A percentile compares a stretch with the other conserved stretches of the same genome.
These are phyloP conservation scores for Brotula barbata DNA, from an alignment of 2,797 vertebrate genomes.

Conservation along the genomic window DNA sequence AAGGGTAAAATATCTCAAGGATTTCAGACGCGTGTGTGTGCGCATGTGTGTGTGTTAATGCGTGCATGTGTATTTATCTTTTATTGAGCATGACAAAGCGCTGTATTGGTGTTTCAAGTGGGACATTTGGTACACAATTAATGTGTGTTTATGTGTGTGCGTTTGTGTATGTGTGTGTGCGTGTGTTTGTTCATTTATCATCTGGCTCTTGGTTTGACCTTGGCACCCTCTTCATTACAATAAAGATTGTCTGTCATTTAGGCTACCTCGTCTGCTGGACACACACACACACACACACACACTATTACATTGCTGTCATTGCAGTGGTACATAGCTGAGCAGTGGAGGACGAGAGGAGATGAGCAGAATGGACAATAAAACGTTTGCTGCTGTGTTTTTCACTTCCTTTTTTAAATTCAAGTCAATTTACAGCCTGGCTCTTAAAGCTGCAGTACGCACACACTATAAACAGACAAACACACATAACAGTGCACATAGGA, in stretches of 20 bases:
- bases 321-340: conserved; percentile 3
- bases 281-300: conserved; percentile 35
- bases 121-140: conserved; percentile 44
- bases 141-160: conserved; percentile 1
- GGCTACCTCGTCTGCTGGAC: conserved; percentile 85
- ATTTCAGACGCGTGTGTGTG: conserved; percentile 10
- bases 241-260: conserved; percentile 98
- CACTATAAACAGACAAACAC: not conserved
- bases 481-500: not conserved
- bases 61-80: not conserved
- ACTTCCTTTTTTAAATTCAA: too few relatives aligned
- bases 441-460: not conserved
- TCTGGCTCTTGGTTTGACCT: conserved; percentile 92
- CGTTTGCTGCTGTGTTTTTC: too few relatives aligned
- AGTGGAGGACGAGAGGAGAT: conserved; percentile 65
- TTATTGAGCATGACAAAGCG: conserved; percentile 10
- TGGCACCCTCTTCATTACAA: conserved; percentile 98
- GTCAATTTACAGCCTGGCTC: too few relatives aligned
- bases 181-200: conserved; percentile 83
- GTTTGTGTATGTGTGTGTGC: conserved; percentile 3
- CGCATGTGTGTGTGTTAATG: not conserved
- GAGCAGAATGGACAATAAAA: conserved; percentile 47
- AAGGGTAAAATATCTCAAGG: conserved; percentile 46
- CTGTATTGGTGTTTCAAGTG: conserved; percentile 23
- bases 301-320: conserved; percentile 47